phyloP scores from a whole-genome alignment of 2,113 vertebrate genomes.

The Pollachius pollachius region DNA sequence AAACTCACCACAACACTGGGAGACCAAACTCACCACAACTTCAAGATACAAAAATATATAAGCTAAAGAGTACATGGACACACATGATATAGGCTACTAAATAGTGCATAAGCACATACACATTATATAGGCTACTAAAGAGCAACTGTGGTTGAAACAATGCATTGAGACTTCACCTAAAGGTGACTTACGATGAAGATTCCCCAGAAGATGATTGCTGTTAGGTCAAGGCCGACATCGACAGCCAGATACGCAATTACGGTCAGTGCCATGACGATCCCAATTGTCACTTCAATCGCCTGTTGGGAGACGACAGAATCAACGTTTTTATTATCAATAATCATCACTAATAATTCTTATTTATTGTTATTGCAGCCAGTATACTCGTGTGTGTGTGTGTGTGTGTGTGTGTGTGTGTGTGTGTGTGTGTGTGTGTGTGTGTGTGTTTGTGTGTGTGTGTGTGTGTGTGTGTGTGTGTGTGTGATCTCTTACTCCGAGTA shows the following conservation, averaged over 20 bases:
- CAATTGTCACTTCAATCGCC: background rate
- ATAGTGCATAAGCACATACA: too few relatives aligned
- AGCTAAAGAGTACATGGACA: too few relatives aligned
- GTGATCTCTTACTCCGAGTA: background rate
- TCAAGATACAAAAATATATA: too few relatives aligned
- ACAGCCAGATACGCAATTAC: background rate
- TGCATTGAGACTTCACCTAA: background rate
- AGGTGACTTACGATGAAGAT: background rate
- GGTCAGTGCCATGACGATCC: background rate
- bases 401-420: too few relatives aligned
- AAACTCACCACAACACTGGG: too few relatives aligned
- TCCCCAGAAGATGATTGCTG: background rate
- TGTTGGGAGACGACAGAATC: background rate
- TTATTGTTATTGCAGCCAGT: background rate
- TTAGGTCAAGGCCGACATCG: background rate
- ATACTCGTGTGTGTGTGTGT: background rate
- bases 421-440: too few relatives aligned
- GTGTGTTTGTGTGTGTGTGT: too few relatives aligned
- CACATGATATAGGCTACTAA: too few relatives aligned
- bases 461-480: background rate
- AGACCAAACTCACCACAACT: too few relatives aligned
- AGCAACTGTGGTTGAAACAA: too few relatives aligned
- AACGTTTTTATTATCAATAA: background rate
- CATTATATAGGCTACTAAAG: too few relatives aligned
- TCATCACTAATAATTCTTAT: background rate